Base-by-base conservation (phyloP, 2,888 invertebrate species). In the Amiota mariae region DNA sequence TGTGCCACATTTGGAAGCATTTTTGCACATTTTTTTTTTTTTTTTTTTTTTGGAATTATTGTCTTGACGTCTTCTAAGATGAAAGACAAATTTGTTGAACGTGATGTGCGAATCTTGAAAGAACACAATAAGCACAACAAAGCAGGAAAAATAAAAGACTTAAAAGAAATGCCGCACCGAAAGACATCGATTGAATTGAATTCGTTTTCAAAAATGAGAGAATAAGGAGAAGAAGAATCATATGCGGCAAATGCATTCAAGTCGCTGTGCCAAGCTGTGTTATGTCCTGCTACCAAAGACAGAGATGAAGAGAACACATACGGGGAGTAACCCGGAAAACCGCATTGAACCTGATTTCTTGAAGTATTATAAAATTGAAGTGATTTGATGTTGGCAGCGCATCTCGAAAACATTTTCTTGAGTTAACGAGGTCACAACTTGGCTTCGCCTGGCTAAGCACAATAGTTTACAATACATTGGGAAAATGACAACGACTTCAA, bases 341-440 rank as follows among this genome's bases (percentile, higher is more conserved):
- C 67, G 67, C 67, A 68, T 68, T 68, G 67, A 68, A 68, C 67
- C 67, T 68, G 67, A 68, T 54, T 68, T 68, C 24, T 68, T 68
- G 67, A 68, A 68, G 67, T 68, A 36, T 36, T 36, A 36, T 36
- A 54, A 20, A 68, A n/a, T 68, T 68, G 67, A 68, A 68, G 67
- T 68, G 67, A 68, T 68, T 68, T 68, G 24, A 36, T 36, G 36
- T 54, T 68, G 54, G 51, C 66, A 66, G 48, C 67, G 67, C 67
- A 68, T 68, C 54, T 6, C 54, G 24, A 54, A 54, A 51, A 48
- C 49, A 49, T 68, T 63, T 63, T 36, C 63, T 36, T n/a, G 8
- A 68, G 36, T 24, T 68, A 68, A 68, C 67, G 67, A 68, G 67
- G 67, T 68, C 67, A 68, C 67, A 68, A 59, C 20, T 20, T 59